A percentile compares a stretch with the other conserved stretches of the same genome.
phyloP scores from a whole-genome alignment of 2,113 vertebrate species.

The Barnardius zonarius region DNA sequence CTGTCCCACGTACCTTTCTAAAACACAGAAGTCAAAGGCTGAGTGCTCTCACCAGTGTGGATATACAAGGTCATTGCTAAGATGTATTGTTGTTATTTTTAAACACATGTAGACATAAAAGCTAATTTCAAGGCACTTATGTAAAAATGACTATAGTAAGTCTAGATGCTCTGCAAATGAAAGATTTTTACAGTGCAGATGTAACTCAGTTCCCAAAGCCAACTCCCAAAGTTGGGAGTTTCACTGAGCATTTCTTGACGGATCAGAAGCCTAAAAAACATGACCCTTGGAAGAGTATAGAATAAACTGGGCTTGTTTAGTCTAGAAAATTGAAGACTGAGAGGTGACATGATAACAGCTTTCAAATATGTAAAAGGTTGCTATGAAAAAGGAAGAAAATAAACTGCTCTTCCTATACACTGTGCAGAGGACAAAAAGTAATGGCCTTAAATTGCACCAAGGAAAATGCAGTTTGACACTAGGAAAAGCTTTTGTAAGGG shows the following conservation, averaged over 20 bases:
- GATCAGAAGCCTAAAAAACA: neutral
- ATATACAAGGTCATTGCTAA: neutral
- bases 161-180: neutral
- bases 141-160: neutral
- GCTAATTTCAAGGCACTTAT: neutral
- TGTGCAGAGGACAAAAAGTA: neutral
- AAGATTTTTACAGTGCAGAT: neutral
- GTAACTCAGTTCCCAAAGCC: neutral
- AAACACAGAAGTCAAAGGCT: neutral
- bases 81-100: neutral
- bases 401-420: neutral
- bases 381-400: neutral
- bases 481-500: neutral
- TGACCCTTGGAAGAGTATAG: neutral
- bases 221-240: neutral
- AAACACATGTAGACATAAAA: neutral
- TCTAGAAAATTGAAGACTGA: neutral
- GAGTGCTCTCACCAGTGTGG: neutral
- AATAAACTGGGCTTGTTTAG: neutral
- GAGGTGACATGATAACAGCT: neutral
- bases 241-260: neutral
- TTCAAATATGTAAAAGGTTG: neutral
- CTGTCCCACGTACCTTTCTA: neutral
- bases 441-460: slow-evolving; percentile 6
- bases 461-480: neutral